Base-by-base conservation (phyloP, 2,113 vertebrate species). In the Galeopterus variegatus region DNA sequence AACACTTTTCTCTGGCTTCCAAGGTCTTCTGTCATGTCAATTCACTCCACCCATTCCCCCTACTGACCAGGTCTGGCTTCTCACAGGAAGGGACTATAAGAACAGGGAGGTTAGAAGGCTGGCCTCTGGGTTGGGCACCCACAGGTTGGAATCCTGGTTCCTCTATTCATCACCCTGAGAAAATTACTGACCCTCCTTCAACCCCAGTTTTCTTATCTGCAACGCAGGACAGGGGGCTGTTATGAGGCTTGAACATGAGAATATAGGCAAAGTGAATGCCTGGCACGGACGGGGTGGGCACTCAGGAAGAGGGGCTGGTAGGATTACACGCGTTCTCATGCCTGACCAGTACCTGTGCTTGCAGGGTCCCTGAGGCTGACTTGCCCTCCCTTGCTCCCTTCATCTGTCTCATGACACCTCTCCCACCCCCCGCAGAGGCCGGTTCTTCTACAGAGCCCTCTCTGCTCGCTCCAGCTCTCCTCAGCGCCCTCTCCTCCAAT, bases 291-390 rank as follows among this genome's bases (percentile, higher is more conserved):
- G 3, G 8, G 13, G 15, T 1, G 17, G 19, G 14, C 9, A 3
- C 54, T 60, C 4, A 18, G 60, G n/a, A 79, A 83, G 41, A 56
- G 28, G 64, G 41, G 26, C 77, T 50, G 3, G 12, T 9, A 48
- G 58, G 2, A 12, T 48, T 11, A 17, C 54, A 3, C 0, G 21
- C 18, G 18, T 3, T 5, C 48, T 1, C 14, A 0, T 1, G 9
- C 33, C n/a, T 23, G 48, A 31, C 33, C 14, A 4, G 24, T 0
- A 48, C 17, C 77, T 52, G 14, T 52, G 77, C 41, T 0, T 10
- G 52, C 11, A 8, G 31, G 0, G 50, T 62, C 62, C 45, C 33
- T 0, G 2, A 7, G 26, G 50, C 54, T 6, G 26, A 50, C 19
- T 11, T 0, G 5, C n/a, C 50, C 24, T 75, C 21, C 60, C 18